A percentile compares a stretch with the other conserved stretches of the same genome.
These are phyloP conservation scores for Patella ulyssiponensis DNA, from an alignment of 2,888 invertebrate genomes.

Conservation along the genomic window DNA sequence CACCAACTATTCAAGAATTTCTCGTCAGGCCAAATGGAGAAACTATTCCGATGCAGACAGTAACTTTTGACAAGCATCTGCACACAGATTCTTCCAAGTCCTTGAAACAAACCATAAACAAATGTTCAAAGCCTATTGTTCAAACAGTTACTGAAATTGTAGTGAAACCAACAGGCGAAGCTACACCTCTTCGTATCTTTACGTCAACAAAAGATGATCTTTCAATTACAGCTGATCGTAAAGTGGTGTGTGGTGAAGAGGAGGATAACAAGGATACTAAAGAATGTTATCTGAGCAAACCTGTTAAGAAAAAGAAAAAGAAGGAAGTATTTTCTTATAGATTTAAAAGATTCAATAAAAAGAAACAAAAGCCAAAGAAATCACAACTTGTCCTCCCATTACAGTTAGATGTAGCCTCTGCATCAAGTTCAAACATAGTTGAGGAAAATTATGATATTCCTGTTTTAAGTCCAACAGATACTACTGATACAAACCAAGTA, in stretches of 20 bases:
- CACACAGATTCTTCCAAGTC: too few species aligned
- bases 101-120: too few species aligned
- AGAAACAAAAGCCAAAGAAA: neutral
- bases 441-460: neutral
- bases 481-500: neutral
- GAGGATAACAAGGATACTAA: neutral
- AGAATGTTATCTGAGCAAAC: neutral
- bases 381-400: neutral
- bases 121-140: neutral
- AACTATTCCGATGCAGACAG: too few species aligned
- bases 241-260: neutral
- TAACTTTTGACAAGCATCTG: too few species aligned
- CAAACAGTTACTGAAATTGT: neutral
- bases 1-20: too few species aligned
- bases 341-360: neutral
- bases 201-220: neutral
- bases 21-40: too few species aligned
- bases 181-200: neutral
- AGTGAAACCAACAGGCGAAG: neutral
- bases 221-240: neutral
- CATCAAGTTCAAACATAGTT: neutral
- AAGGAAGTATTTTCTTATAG: neutral
- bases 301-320: neutral
- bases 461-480: constrained; percentile 6
- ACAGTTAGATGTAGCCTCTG: neutral